phyloP scores from a whole-genome alignment of 1,140 invertebrate genomes.

The Euwallacea similis region DNA sequence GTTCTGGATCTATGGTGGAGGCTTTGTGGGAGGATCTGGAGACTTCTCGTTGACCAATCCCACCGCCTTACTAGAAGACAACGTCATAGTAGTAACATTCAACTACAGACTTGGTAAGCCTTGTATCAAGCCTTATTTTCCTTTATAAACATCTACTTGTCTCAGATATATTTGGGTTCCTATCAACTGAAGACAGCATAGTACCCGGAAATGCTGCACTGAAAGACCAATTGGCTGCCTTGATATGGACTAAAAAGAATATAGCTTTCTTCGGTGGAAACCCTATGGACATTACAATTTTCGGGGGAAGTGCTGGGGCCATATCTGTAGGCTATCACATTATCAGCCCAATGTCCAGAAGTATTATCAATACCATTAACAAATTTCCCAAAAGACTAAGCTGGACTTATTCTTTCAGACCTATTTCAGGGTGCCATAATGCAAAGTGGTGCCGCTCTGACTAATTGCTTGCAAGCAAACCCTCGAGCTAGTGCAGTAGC shows the following conservation, averaged over 20 bases:
- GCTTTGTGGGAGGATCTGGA: conserved; percentile 4
- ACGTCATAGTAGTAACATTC: conserved; percentile 59
- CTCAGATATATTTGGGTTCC: conserved; percentile 50
- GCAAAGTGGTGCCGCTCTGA: conserved; percentile 16
- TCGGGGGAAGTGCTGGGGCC: conserved; percentile 69
- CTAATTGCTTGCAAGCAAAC: conserved; percentile 4
- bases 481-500: background rate
- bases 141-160: conserved; percentile 20
- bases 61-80: conserved; percentile 55
- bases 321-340: conserved; percentile 65
- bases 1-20: conserved; percentile 30
- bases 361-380: conserved; percentile 42
- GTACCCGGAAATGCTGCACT: conserved; percentile 72
- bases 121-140: background rate
- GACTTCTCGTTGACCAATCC: conserved; percentile 41
- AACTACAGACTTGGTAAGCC: conserved; percentile 58
- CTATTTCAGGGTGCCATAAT: conserved; percentile 19
- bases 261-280: conserved; percentile 73
- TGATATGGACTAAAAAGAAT: conserved; percentile 71
- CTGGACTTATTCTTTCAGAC: conserved; percentile 4
- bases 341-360: conserved; percentile 66
- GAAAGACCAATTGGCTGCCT: conserved; percentile 70
- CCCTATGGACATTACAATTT: conserved; percentile 65
- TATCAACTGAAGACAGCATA: conserved; percentile 62
- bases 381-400: background rate